Conservation (phyloP, 1,140 invertebrate species). For the Drosophila sturtevanti region DNA sequence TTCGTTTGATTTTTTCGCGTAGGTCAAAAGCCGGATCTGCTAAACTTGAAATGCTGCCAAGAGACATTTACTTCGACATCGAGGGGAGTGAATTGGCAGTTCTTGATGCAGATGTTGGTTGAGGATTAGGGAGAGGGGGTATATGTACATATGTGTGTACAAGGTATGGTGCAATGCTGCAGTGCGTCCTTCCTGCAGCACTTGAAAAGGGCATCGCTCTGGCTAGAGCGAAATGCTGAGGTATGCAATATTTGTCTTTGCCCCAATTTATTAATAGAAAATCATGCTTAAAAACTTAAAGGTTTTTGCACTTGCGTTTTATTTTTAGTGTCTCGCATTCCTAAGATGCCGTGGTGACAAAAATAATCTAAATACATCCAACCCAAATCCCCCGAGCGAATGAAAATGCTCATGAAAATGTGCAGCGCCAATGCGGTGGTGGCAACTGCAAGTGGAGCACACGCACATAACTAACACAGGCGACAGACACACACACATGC, state of each 20-base stretch:
- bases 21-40: slow-evolving; percentile 61
- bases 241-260: slow-evolving; percentile 15
- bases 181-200: neutral
- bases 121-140: neutral
- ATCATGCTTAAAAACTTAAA: slow-evolving; percentile 47
- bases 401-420: slow-evolving; percentile 57
- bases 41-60: slow-evolving; percentile 60
- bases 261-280: slow-evolving; percentile 48
- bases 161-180: no score
- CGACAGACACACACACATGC: slow-evolving; percentile 17
- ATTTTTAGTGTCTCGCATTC: slow-evolving; percentile 68
- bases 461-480: slow-evolving; percentile 28
- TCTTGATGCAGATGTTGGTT: neutral
- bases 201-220: neutral
- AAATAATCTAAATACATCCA: slow-evolving; percentile 37
- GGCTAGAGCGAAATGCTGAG: slow-evolving; percentile 7
- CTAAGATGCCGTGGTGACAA: slow-evolving; percentile 64
- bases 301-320: slow-evolving; percentile 74
- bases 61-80: slow-evolving; percentile 26
- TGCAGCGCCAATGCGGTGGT: slow-evolving; percentile 14
- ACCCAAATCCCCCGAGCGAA: slow-evolving; percentile 19
- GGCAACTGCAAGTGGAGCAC: slow-evolving; percentile 59
- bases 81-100: neutral
- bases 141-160: no score
- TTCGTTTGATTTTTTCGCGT: slow-evolving; percentile 35